Base-by-base conservation (phyloP, 1,140 invertebrate genomes). In the Hylaeus volcanicus region DNA sequence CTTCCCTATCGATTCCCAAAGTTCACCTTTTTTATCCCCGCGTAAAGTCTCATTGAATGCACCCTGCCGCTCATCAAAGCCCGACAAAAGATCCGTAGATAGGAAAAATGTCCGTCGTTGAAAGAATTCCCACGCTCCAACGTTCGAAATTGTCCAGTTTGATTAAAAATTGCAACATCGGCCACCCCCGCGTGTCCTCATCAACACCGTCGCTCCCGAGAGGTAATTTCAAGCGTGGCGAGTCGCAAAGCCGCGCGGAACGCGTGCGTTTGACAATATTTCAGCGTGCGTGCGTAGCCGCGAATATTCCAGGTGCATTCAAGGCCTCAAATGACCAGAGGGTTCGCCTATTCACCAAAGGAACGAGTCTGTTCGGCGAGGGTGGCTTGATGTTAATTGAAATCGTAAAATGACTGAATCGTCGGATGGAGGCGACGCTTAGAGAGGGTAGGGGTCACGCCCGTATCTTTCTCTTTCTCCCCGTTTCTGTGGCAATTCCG, bases 301-400 rank as follows among this genome's bases (percentile, higher is more conserved):
- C 74, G 66, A 81, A 74, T 60, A 77, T 84, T 70, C 26, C 61
- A 66, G 78, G 55, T 63, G 68, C 51, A 72, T 48, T 58, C 51
- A 66, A 53, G 56, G 71, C 41, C 61, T 56, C 71, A 66, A 80
- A 79, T 68, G 71, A 72, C 41, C 60, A 41, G 48, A 65, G 71
- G 51, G 63, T 51, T 5, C 45, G 37, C 4, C 39, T 26, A 48
- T 69, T 64, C 53, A 58, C 43, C 39, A 58, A 81, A 74, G 64
- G 63, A 51, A 45, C 53, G 53, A 2, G 11, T 11, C 41, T 14
- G 48, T 53, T 51, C 45, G 66, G 58, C 64, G 45, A 65, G 77
- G 75, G 69, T 65, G 72, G 68, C 58, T 73, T 61, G 63, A 63
- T 78, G 83, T 89, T 90, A 90, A 90, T 90, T 90, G 85, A 90